Conservation (phyloP, 2,113 vertebrate genomes). For the Fulica atra region DNA sequence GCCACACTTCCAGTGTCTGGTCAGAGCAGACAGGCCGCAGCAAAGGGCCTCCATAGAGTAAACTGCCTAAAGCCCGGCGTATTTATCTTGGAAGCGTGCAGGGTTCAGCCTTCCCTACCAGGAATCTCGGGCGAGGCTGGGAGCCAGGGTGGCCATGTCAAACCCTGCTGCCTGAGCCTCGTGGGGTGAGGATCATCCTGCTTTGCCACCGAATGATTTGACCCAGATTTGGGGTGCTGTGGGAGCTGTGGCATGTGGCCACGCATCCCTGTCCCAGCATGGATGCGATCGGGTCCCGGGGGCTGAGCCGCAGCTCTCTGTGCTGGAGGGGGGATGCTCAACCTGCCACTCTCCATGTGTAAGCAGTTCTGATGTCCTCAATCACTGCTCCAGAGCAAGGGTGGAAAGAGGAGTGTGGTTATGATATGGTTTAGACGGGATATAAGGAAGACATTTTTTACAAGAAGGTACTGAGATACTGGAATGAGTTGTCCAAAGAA, state of each 20-base stretch:
- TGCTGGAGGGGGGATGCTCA: neutral
- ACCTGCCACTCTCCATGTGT: neutral
- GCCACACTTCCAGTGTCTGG: neutral
- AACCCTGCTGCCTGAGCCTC: neutral
- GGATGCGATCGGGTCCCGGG: rapidly evolving
- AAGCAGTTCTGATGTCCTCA: neutral
- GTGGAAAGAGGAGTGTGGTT: rapidly evolving
- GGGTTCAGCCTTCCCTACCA: neutral
- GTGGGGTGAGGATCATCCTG: neutral
- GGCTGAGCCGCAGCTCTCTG: neutral
- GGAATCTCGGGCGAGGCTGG: neutral
- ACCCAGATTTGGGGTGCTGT: rapidly evolving
- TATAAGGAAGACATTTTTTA: neutral
- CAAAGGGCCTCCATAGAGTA: neutral
- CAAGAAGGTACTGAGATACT: neutral
- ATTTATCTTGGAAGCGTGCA: neutral
- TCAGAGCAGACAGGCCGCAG: neutral
- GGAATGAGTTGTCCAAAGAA: neutral
- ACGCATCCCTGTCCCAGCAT: neutral
- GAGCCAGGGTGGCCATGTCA: neutral
- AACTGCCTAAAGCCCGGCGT: neutral
- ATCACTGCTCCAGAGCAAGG: rapidly evolving
- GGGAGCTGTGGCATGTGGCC: rapidly evolving
- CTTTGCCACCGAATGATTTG: neutral
- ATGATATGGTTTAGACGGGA: neutral